These are phyloP conservation scores for Pardalotus punctatus DNA, from an alignment of 2,113 vertebrate genomes.

Conservation along the genomic window DNA sequence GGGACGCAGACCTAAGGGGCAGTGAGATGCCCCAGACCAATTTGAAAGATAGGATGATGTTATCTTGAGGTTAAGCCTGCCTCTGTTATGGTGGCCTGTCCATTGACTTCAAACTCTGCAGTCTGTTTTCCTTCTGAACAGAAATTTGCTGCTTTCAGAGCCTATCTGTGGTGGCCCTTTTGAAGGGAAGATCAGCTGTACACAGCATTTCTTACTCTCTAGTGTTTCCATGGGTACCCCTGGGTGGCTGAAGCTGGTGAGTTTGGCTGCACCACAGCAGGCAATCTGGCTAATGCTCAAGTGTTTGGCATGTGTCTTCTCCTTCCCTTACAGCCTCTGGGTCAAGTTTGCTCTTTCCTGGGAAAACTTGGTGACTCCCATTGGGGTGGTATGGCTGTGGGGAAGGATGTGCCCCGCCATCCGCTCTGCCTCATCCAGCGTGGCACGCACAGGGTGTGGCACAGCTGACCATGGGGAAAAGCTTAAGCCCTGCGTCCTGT, in stretches of 20 bases:
- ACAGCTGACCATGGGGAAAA: rapidly evolving
- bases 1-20: not conserved
- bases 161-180: not conserved
- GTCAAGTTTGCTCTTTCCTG: not conserved
- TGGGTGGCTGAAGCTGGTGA: not conserved
- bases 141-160: not conserved
- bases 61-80: not conserved
- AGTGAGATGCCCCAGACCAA: rapidly evolving
- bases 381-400: rapidly evolving
- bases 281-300: not conserved
- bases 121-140: not conserved
- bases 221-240: not conserved
- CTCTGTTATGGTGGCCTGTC: rapidly evolving
- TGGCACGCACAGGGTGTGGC: rapidly evolving
- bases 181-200: not conserved
- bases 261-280: not conserved
- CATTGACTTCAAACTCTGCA: not conserved
- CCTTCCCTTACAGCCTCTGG: not conserved
- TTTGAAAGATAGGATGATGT: not conserved
- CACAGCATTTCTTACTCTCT: not conserved
- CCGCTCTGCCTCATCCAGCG: rapidly evolving
- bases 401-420: not conserved
- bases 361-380: not conserved
- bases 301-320: not conserved
- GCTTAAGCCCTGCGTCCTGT: not conserved